Evolutionary conservation across 2,113 vertebrate genomes (phyloP), one percentile per base, ranked within the genome.

Genomic region (Tylochromis polylepis): DNA sequence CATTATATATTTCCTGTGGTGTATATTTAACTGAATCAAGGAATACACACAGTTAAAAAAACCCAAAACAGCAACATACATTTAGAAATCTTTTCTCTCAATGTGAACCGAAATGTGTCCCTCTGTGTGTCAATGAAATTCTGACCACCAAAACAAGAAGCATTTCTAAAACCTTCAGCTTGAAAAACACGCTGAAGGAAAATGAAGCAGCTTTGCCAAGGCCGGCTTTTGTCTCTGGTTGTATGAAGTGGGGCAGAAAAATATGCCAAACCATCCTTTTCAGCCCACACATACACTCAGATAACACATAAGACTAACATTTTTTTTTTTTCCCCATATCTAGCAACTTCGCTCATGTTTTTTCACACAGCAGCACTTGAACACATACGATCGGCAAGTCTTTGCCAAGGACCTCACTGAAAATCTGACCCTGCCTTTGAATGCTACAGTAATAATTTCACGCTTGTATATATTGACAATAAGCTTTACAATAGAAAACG

Each of bases 151-250:
- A 49, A 29, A 43, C 29, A 55, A 79, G 72, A 81, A 51, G 5
- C 46, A 29, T 88, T 91, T 92, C 8, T 81, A 82, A 93, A 83
- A 84, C 58, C 27, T 85, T 87, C 79, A 84, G 65, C 84, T 38
- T 85, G 65, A 53, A 88, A 53, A 87, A 83, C 83, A 87, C 36
- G 29, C 81, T 1, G 4, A 59, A 65, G 31, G 59, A 82, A 86
- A 83, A 85, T 43, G 53, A 83, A 80, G 22, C 59, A 14, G 55
- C 51, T 83, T 72, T 67, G 46, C 84, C 89, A 92, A 88, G 92
- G 91, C 82, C 82, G 80, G 86, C 70, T 82, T 94, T 92, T 88
- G 85, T 92, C 70, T 89, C 67, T 58, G 22, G 1, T 70, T 60
- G 80, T 38, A 80, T 67, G 67, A 85, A 85, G 46, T 8, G 53